Base-by-base conservation (phyloP, 2,888 invertebrate genomes). In the Pollenia amentaria region DNA sequence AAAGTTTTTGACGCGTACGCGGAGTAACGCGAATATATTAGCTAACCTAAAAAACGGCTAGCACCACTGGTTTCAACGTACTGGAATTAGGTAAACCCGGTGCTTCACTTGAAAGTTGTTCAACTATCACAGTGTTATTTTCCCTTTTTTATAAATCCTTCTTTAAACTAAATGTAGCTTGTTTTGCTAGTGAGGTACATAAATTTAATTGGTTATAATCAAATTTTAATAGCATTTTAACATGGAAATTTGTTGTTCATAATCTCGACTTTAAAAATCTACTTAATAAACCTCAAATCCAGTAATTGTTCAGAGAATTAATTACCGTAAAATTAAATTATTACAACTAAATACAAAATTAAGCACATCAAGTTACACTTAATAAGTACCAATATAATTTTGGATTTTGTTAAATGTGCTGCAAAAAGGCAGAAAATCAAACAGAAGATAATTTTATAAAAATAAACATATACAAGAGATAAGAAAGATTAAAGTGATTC, bases 371-470 rank as follows among this genome's bases (percentile, higher is more conserved):
- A 53, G 11, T 51, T 18, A 8, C 3, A 53, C 0, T 16, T 53
- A 21, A 42, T 70, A 70, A 53, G 3, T 8, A 70, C 7, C 1
- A 53, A 53, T 1, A 42, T 42, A 1, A 12, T 53, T 18, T 53
- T 10, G 8, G n/a, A 29, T 67, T 14, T 4, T 48, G 1, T 29
- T 8, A 3, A 9, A 14, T 51, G 40, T 46, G 29, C 53, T 3
- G 3, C 29, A 55, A 14, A 18, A 70, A n/a, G 18, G 11, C 21
- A 12, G 11, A 44, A 76, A 53, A 40, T 55, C 10, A 53, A 53
- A 12, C 40, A 79, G n/a, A 80, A 80, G 12, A 72, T 53, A 73
- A 48, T 65, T 46, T 55, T 18, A 65, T 12, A 44, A 40, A 72
- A 55, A 53, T 53, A 62, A 65, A 51, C 11, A 53, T n/a, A 77